Evolutionary conservation across 1,140 invertebrate species (phyloP).

Genomic region (Brachionus angularis): DNA sequence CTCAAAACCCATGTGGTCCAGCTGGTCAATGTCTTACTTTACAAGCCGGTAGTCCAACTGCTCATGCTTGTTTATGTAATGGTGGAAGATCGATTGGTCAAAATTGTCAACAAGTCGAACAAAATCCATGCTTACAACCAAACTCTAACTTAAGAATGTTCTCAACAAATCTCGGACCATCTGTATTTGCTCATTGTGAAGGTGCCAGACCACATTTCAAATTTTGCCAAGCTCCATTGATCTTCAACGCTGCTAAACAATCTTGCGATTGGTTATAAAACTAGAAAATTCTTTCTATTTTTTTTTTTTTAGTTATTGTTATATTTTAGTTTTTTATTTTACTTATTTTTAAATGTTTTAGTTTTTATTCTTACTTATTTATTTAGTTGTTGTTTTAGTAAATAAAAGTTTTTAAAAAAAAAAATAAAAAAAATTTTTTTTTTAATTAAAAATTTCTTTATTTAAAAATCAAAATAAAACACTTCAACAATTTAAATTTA

Average conservation of each 20-base stretch:
- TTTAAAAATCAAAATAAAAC: too few species aligned
- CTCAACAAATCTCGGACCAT: not conserved
- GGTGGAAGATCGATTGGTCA: constrained; percentile 9
- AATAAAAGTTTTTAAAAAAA: too few species aligned
- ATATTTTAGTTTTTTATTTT: constrained; percentile 13
- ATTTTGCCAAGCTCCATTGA: constrained; percentile 29
- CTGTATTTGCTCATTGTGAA: constrained; percentile 36
- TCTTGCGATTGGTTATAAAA: constrained; percentile 38
- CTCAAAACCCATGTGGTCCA: constrained; percentile 8
- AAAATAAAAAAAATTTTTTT: too few species aligned
- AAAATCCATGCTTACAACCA: constrained; percentile 10
- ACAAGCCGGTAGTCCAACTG: not conserved
- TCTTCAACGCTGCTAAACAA: constrained; percentile 6
- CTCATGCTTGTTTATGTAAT: constrained; percentile 30
- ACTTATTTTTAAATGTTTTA: constrained; percentile 1
- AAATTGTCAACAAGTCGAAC: not conserved
- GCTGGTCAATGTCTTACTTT: constrained; percentile 13
- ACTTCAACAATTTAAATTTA: too few species aligned
- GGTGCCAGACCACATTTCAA: constrained; percentile 35
- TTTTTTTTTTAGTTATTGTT: not conserved
- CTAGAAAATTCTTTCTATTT: too few species aligned
- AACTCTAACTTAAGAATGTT: constrained; percentile 31
- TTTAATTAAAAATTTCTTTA: too few species aligned
- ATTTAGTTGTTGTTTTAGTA: too few species aligned
- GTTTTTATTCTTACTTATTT: too few species aligned